Evolutionary conservation across 2,113 vertebrate genomes (phyloP).

Genomic region (Dicerorhinus sumatrensis): DNA sequence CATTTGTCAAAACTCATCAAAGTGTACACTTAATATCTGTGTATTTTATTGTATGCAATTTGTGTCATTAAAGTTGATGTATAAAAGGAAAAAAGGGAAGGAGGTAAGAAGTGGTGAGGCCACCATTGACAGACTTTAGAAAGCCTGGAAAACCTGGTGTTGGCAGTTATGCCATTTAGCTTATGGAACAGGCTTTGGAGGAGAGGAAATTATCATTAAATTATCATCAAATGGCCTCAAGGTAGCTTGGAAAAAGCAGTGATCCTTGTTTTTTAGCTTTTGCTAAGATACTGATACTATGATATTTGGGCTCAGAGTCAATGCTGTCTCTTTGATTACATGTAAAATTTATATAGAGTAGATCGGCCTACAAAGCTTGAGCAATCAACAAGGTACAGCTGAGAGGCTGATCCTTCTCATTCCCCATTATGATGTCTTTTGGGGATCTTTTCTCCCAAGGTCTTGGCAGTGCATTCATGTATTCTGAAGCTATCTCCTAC

Average conservation of each 20-base stretch:
- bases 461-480: neutral
- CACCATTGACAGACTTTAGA: neutral
- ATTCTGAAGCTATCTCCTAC: neutral
- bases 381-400: too few species aligned
- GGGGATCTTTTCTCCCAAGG: neutral
- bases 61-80: neutral
- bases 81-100: neutral
- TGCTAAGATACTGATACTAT: neutral
- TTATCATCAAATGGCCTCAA: neutral
- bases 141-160: neutral
- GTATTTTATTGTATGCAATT: neutral
- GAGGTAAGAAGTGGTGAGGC: neutral
- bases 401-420: too few species aligned
- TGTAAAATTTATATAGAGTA: neutral
- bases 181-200: neutral
- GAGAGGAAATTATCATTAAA: neutral
- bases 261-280: neutral
- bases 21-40: too few species aligned
- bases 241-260: neutral
- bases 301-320: neutral
- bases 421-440: neutral
- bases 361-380: neutral
- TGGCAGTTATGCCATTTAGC: neutral
- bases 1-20: too few species aligned
- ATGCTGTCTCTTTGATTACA: neutral